phyloP scores from a whole-genome alignment of 2,797 vertebrate genomes.

The Lophura swinhoii region DNA sequence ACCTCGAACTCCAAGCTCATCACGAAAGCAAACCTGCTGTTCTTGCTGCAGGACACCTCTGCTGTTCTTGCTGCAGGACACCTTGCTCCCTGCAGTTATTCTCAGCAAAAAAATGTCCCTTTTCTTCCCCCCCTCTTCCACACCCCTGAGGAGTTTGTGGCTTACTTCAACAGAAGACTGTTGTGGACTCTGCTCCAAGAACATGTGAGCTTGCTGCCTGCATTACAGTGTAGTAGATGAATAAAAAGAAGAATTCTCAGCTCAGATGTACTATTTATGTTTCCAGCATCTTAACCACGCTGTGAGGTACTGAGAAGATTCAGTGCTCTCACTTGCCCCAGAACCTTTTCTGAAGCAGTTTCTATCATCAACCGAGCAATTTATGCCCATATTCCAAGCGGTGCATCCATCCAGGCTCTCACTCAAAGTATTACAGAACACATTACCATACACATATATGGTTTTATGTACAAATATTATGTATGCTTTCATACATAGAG shows the following conservation, averaged over 20 bases:
- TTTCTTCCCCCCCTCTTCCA: neutral
- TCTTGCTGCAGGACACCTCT: neutral
- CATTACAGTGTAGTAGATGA: neutral
- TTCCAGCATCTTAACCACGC: neutral
- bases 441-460: neutral
- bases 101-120: neutral
- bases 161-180: fast-evolving
- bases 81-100: neutral
- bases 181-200: fast-evolving
- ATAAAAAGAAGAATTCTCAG: neutral
- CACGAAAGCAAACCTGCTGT: neutral
- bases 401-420: neutral
- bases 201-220: neutral
- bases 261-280: neutral
- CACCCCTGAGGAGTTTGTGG: neutral
- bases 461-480: neutral
- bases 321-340: neutral
- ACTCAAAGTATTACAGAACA: neutral
- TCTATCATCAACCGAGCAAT: neutral
- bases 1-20: neutral
- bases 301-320: neutral
- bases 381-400: neutral
- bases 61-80: neutral
- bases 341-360: slow-evolving; percentile 16
- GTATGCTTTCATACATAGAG: neutral